These are phyloP conservation scores for Acanthiza pusilla DNA, from an alignment of 2,797 vertebrate species.

Conservation along the genomic window DNA sequence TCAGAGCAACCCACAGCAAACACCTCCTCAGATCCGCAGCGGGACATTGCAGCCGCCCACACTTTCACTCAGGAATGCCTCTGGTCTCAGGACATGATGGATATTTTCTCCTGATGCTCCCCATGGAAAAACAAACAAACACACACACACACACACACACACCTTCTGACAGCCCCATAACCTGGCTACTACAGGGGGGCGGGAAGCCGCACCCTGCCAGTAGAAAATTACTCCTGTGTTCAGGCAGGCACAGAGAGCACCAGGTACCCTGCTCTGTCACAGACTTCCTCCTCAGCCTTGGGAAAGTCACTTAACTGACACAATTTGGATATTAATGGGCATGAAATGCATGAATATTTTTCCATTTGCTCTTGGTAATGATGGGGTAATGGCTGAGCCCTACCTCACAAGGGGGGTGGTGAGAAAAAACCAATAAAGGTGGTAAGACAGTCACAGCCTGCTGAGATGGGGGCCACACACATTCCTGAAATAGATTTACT, in stretches of 20 bases:
- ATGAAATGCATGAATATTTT: neutral
- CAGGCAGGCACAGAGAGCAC: neutral
- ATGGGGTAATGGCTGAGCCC: neutral
- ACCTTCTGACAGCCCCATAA: neutral
- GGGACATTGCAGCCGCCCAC: constrained; percentile 18
- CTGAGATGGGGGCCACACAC: neutral
- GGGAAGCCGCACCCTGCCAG: neutral
- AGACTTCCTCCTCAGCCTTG: neutral
- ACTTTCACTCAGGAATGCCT: constrained; percentile 48
- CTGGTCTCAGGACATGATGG: constrained; percentile 14
- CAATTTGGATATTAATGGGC: neutral
- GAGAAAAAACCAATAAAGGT: constrained; percentile 15
- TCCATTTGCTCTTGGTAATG: neutral
- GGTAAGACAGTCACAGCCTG: neutral
- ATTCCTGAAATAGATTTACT: constrained; percentile 53
- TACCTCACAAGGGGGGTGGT: neutral
- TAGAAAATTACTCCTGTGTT: neutral
- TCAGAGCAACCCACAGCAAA: neutral
- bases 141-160: neutral
- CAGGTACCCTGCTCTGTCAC: neutral
- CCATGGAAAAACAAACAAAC: constrained; percentile 29
- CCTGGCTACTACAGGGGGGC: neutral
- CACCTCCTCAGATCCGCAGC: neutral
- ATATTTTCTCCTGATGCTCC: constrained; percentile 44
- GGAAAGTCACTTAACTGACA: neutral